Base-by-base conservation (phyloP, 2,888 invertebrate genomes). In the Prosopocoilus inquinatus region DNA sequence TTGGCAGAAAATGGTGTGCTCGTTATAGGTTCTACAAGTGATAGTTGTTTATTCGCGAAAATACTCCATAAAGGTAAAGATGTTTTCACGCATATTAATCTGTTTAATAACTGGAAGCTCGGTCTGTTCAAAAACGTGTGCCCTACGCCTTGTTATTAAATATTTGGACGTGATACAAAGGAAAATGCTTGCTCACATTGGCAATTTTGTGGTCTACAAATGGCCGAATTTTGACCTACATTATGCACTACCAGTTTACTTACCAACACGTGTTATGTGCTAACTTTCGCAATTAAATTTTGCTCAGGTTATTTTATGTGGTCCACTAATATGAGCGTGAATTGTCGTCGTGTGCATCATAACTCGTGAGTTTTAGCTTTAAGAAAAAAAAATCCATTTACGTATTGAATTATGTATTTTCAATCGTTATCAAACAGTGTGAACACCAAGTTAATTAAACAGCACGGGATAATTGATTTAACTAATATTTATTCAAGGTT, bases 181-280 rank as follows among this genome's bases (percentile, higher is more conserved):
- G 62, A 70, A 73, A 73, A 70, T 73, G 72, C 70, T 69, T 64
- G 68, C 63, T 73, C 75, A 75, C 75, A 74, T 74, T 74, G 72
- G 65, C 63, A 60, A 64, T 64, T 66, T 75, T 68, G 69, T 67
- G 67, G 64, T 59, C 72, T 71, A 70, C 70, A 71, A 77, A 78
- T 78, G 78, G 78, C 77, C 74, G 78, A 77, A 75, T 74, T 76
- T 73, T 78, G 78, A 78, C 78, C 78, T 77, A 78, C 73, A 76
- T 77, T 74, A 65, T 67, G 66, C 62, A 65, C 69, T 64, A 67
- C 58, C 64, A 64, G 63, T 66, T 63, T 58, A 62, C 64, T 54
- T 38, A 36, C 16, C 11, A 50, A 49, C 61, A 60, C 58, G 58
- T 58, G 58, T 50, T 45, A 38, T 9, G 28, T 28, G 9, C 36